These are phyloP conservation scores for Caenorhabditis angaria DNA, from an alignment of 2,888 invertebrate genomes.

Conservation along the genomic window DNA sequence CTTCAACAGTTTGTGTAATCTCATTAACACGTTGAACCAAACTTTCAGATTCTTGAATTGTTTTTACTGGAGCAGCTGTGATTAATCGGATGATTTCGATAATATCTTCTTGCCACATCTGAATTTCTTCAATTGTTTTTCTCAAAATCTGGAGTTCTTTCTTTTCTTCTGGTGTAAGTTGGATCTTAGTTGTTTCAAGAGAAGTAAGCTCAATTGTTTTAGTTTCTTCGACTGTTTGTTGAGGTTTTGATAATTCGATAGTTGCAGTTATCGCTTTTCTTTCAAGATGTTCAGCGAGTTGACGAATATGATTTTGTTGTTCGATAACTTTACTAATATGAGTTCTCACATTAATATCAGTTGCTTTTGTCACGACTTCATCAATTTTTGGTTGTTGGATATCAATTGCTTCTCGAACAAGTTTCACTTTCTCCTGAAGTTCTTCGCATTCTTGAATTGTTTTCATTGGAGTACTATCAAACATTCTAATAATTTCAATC, in stretches of 20 bases:
- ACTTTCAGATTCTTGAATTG: constrained; percentile 31
- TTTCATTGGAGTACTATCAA: constrained; percentile 43
- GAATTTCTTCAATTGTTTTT: constrained; percentile 44
- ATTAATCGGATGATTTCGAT: constrained; percentile 44
- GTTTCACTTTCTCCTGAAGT: constrained; percentile 41
- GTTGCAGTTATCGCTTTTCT: constrained; percentile 32
- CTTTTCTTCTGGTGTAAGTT: constrained; percentile 33
- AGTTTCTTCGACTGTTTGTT: constrained; percentile 31
- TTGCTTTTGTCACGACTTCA: constrained; percentile 33
- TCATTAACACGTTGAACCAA: constrained; percentile 32
- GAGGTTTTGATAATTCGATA: constrained; percentile 33
- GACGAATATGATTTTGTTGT: constrained; percentile 36
- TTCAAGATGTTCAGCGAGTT: constrained; percentile 40
- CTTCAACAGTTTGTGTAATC: constrained; percentile 31
- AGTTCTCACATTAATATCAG: constrained; percentile 24
- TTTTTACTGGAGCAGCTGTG: constrained; percentile 18
- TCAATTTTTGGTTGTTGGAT: constrained; percentile 45
- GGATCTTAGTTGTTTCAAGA: constrained; percentile 32
- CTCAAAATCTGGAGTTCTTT: constrained; percentile 45
- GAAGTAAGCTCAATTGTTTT: constrained; percentile 39
- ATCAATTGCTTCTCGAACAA: constrained; percentile 41
- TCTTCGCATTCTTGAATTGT: constrained; percentile 41
- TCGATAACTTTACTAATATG: constrained; percentile 34
- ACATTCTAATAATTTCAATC: constrained; percentile 46
- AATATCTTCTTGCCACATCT: constrained; percentile 50